A percentile compares a stretch with the other conserved stretches of the same genome.
Evolutionary conservation across 2,113 vertebrate genomes (phyloP).

Genomic region (Sminthopsis crassicaudata): DNA sequence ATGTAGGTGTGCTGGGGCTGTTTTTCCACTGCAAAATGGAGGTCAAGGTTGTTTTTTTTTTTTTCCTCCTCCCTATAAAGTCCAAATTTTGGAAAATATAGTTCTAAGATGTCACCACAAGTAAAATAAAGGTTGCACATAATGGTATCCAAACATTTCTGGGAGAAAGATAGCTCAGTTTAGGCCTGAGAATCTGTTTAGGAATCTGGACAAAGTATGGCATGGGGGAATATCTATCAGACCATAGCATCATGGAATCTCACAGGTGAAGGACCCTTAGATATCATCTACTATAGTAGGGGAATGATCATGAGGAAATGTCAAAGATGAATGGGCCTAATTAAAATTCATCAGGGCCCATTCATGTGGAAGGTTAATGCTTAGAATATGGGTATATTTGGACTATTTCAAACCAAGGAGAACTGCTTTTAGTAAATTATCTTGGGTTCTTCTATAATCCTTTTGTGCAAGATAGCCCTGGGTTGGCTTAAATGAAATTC

Average conservation of each 20-base stretch:
- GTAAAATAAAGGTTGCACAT: background rate
- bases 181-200: background rate
- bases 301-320: background rate
- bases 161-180: background rate
- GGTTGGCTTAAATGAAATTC: background rate
- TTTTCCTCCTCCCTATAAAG: background rate
- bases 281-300: background rate
- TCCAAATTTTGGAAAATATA: background rate
- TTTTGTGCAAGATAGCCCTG: background rate
- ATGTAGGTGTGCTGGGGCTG: background rate
- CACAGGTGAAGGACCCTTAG: background rate
- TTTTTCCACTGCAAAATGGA: constrained; percentile 4
- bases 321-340: background rate
- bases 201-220: background rate
- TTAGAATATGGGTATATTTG: background rate
- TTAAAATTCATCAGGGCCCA: background rate
- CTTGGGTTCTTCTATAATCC: background rate
- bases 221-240: background rate
- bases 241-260: background rate
- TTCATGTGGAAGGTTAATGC: background rate
- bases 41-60: background rate
- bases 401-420: background rate
- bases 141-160: background rate
- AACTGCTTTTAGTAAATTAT: background rate
- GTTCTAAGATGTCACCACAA: background rate